Conservation (phyloP, 2,113 vertebrate species). For the Ailuropoda melanoleuca region DNA sequence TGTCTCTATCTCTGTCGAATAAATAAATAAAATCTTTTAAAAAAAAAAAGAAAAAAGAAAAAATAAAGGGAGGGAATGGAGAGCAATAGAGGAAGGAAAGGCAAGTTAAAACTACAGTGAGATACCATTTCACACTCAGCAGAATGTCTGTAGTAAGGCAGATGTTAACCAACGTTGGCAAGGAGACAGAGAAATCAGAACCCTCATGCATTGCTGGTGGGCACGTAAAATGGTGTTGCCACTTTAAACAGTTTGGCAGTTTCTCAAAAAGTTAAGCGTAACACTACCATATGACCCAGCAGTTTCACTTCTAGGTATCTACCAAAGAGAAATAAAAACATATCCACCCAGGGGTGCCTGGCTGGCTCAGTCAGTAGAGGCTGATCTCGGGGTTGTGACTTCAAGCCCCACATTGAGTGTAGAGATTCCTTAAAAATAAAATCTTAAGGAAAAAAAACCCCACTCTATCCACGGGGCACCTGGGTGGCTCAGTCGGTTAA, state of each 20-base stretch:
- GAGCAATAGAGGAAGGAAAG: background rate
- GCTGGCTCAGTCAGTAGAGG: background rate
- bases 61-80: background rate
- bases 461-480: no score
- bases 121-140: background rate
- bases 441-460: background rate
- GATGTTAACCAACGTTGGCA: background rate
- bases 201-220: background rate
- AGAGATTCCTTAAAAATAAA: background rate
- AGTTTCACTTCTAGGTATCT: background rate
- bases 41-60: slow-evolving; percentile 23
- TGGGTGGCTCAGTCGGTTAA: no score
- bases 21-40: no score
- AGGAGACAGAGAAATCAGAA: background rate
- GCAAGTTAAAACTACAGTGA: background rate
- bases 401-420: background rate
- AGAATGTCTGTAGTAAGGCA: background rate
- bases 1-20: no score
- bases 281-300: background rate
- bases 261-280: background rate
- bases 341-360: background rate
- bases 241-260: background rate
- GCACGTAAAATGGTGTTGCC: background rate
- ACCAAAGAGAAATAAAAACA: background rate
- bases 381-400: background rate